These are phyloP conservation scores for Nephrotoma flavescens DNA, from an alignment of 2,888 invertebrate species.

Conservation along the genomic window DNA sequence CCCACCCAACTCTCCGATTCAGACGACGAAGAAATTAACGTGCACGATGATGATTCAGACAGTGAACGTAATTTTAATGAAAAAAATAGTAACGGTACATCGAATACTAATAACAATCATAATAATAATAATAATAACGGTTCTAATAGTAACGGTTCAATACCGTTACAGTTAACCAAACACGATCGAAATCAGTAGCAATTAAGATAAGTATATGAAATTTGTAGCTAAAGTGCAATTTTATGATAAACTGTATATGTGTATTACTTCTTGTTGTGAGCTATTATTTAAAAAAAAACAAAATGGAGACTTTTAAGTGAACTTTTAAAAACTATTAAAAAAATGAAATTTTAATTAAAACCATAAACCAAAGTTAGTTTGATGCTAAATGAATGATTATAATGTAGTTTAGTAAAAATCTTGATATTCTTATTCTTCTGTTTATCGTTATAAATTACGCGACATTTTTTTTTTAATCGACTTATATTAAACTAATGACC, in stretches of 20 bases:
- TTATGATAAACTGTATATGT: not conserved
- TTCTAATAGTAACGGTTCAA: constrained; percentile 7
- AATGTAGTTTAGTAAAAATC: not conserved
- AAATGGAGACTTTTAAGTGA: not conserved
- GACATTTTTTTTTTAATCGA: not conserved
- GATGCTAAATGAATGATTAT: constrained; percentile 1
- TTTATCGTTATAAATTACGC: not conserved
- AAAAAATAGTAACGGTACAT: not conserved
- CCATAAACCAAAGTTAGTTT: constrained; percentile 4
- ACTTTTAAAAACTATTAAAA: not conserved
- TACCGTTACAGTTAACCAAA: constrained; percentile 28
- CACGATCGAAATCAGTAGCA: constrained; percentile 22
- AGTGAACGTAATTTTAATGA: constrained; percentile 29
- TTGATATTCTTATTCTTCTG: not conserved
- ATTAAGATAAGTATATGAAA: not conserved
- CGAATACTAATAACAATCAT: not conserved
- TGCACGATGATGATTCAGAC: constrained; percentile 59
- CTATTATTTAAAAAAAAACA: not conserved
- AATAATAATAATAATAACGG: not conserved
- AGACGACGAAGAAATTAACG: constrained; percentile 68
- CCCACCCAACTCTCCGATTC: constrained; percentile 17
- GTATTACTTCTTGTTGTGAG: not conserved
- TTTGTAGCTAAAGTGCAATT: not conserved
- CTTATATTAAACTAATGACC: not conserved
- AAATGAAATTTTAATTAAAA: not conserved